Evolutionary conservation across 2,113 vertebrate species (phyloP).

Genomic region (Australoheros scitulus): DNA sequence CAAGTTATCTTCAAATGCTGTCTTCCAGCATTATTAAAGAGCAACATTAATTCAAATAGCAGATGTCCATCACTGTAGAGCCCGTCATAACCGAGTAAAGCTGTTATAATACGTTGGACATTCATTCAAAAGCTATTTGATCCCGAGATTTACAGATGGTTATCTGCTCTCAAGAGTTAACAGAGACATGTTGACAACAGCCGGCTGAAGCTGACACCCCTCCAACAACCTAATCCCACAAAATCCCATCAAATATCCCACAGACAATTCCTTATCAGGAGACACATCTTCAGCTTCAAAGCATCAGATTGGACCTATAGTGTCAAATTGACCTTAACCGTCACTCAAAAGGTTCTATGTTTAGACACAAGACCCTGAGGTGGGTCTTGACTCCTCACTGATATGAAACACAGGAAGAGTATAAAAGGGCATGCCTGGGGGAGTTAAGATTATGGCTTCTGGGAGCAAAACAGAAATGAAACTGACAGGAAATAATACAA

Average conservation of each 20-base stretch:
- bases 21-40: not conserved
- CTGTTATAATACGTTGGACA: not conserved
- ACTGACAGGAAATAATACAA: slow-evolving; percentile 51
- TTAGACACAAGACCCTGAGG: slow-evolving; percentile 28
- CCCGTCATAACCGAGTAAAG: not conserved
- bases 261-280: slow-evolving; percentile 34
- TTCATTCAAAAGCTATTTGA: slow-evolving; percentile 9
- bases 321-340: not conserved
- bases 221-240: slow-evolving; percentile 1
- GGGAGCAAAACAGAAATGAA: slow-evolving; percentile 41
- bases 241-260: slow-evolving; percentile 30
- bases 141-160: not conserved
- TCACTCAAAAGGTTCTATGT: slow-evolving; percentile 36
- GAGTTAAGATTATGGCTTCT: slow-evolving; percentile 29
- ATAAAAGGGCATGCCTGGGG: slow-evolving; percentile 5
- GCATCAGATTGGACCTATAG: not conserved
- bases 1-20: not conserved
- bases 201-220: not conserved
- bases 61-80: not conserved
- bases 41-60: not conserved
- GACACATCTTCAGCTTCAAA: not conserved
- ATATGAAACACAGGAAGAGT: slow-evolving; percentile 52
- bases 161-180: not conserved
- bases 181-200: not conserved
- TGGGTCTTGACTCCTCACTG: not conserved